A percentile compares a stretch with the other conserved stretches of the same genome.
Conservation (phyloP, 1,140 invertebrate genomes). For the Acromyrmex echinatior region DNA sequence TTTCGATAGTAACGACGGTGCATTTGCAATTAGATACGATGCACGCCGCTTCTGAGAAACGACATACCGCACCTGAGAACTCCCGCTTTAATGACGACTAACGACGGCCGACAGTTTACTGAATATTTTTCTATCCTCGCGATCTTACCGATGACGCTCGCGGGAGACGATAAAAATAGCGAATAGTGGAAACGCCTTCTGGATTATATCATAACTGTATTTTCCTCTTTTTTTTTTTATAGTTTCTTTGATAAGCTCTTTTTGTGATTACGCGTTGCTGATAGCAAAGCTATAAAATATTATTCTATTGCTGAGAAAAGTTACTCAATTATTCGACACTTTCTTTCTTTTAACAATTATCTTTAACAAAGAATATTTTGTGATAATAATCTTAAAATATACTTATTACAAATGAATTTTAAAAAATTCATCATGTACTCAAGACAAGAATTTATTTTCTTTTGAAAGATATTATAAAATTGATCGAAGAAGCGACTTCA, state of each 20-base stretch:
- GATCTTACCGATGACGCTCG: neutral
- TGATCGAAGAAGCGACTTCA: too few species aligned
- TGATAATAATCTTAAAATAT: too few species aligned
- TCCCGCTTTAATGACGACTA: constrained; percentile 18
- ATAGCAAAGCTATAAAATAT: neutral
- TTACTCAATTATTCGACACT: too few species aligned
- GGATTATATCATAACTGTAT: neutral
- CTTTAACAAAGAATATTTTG: too few species aligned
- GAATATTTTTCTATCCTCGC: constrained; percentile 1
- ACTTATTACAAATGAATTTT: too few species aligned
- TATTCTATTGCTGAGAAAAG: too few species aligned
- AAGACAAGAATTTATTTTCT: too few species aligned
- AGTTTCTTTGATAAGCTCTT: neutral
- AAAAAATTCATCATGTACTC: too few species aligned
- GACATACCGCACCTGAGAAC: constrained; percentile 1
- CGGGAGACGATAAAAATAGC: neutral
- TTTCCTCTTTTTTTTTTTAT: neutral
- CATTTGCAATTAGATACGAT: constrained; percentile 27
- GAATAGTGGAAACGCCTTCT: neutral
- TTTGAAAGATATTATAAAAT: too few species aligned
- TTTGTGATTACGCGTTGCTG: neutral
- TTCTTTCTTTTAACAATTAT: too few species aligned
- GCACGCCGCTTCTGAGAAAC: constrained; percentile 7
- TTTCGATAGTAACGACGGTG: constrained; percentile 12
- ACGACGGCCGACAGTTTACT: neutral